Conservation (phyloP, 2,113 vertebrate species). For the Paratilapia polleni region DNA sequence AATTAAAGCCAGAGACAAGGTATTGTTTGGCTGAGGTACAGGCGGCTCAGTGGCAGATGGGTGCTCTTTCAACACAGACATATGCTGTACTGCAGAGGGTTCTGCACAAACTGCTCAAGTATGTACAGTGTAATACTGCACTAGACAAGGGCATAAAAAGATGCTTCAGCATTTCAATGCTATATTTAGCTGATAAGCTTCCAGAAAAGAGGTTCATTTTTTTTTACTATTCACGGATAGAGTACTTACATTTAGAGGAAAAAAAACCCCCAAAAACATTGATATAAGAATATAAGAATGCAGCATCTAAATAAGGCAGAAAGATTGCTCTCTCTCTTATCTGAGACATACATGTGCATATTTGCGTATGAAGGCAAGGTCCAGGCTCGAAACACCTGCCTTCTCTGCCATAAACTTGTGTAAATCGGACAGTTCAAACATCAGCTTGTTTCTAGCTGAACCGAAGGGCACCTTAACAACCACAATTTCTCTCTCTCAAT, state of each 20-base stretch:
- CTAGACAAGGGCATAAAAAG: neutral
- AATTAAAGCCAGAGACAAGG: slow-evolving; percentile 82
- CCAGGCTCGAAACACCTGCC: slow-evolving; percentile 86
- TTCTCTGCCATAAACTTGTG: slow-evolving; percentile 75
- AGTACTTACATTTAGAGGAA: neutral
- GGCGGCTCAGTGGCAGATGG: slow-evolving; percentile 85
- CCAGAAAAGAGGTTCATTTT: neutral
- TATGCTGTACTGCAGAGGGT: slow-evolving; percentile 79
- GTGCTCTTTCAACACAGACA: slow-evolving; percentile 81
- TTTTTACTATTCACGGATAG: neutral
- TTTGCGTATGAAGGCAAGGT: slow-evolving; percentile 81
- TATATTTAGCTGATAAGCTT: slow-evolving; percentile 7
- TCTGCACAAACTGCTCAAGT: slow-evolving; percentile 69
- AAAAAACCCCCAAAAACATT: neutral
- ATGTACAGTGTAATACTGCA: slow-evolving; percentile 39
- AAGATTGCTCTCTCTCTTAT: slow-evolving; percentile 55
- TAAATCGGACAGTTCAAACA: slow-evolving; percentile 93
- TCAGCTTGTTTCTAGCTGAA: slow-evolving; percentile 77
- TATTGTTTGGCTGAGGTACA: slow-evolving; percentile 79
- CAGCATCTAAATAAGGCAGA: slow-evolving; percentile 7
- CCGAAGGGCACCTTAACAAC: slow-evolving; percentile 81
- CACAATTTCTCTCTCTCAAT: slow-evolving; percentile 21
- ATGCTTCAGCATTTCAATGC: slow-evolving; percentile 2
- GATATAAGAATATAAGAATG: slow-evolving; percentile 42
- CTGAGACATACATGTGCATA: slow-evolving; percentile 30